A percentile compares a stretch with the other conserved stretches of the same genome.
These are phyloP conservation scores for Seriola aureovittata DNA, from an alignment of 2,113 vertebrate genomes.

Conservation along the genomic window DNA sequence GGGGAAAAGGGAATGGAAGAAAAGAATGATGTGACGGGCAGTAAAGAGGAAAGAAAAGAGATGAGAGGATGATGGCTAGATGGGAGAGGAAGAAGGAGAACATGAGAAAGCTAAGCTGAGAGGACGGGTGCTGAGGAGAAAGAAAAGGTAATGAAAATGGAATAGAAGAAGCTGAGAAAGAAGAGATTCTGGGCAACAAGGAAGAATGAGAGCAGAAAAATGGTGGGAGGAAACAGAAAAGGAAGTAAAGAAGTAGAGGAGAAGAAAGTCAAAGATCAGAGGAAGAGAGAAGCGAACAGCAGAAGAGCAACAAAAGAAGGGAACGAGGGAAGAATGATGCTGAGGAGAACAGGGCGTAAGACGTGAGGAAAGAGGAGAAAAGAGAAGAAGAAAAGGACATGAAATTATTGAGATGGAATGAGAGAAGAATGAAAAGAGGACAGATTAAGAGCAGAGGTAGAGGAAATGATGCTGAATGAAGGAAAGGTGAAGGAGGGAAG, in stretches of 20 bases:
- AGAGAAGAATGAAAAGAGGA: background rate
- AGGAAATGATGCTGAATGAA: background rate
- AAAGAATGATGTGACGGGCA: no score
- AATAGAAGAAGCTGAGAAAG: background rate
- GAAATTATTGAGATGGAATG: background rate
- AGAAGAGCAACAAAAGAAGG: no score
- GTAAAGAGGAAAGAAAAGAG: background rate
- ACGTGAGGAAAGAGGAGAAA: background rate
- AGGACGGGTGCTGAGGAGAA: background rate
- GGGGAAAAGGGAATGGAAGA: background rate
- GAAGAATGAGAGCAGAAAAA: background rate
- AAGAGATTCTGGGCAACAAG: background rate
- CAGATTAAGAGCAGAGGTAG: background rate
- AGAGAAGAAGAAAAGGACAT: background rate
- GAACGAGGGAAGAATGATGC: background rate
- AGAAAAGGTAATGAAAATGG: background rate
- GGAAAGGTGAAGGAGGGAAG: background rate
- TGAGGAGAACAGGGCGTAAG: background rate
- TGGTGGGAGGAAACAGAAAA: background rate
- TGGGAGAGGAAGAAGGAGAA: background rate
- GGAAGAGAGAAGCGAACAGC: background rate
- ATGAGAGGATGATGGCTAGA: background rate
- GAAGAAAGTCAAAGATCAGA: background rate
- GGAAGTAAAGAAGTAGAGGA: background rate
- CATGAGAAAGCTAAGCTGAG: background rate